A percentile compares a stretch with the other conserved stretches of the same genome.
Conservation (phyloP, 1,140 invertebrate species). For the Glomeris maerens region DNA sequence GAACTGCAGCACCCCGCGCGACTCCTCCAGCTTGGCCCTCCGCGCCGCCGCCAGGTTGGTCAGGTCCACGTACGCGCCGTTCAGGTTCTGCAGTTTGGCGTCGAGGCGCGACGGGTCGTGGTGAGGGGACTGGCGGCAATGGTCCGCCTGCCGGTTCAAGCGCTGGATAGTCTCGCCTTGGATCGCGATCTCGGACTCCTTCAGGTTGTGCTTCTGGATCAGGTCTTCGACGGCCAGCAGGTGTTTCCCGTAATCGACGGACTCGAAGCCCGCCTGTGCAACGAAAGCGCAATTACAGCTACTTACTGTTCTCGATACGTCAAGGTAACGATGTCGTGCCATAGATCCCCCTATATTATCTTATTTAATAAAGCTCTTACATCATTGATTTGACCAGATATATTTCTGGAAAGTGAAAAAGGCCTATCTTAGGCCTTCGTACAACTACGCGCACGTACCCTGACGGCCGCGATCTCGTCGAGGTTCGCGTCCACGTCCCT, state of each 20-base stretch:
- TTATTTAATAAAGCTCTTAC: no score
- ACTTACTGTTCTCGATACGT: no score
- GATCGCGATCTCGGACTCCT: constrained; percentile 70
- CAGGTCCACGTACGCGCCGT: no score
- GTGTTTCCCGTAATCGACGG: constrained; percentile 79
- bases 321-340: no score
- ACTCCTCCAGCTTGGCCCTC: constrained; percentile 70
- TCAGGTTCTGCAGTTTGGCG: constrained; percentile 30
- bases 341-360: no score
- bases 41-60: constrained; percentile 58
- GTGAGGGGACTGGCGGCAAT: constrained; percentile 9
- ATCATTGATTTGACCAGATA: no score
- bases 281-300: constrained; percentile 9
- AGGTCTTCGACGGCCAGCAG: constrained; percentile 83
- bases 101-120: constrained; percentile 15
- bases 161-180: constrained; percentile 65
- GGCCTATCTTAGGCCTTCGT: no score
- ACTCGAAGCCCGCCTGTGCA: constrained; percentile 55
- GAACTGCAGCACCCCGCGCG: constrained; percentile 86
- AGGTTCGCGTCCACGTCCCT: constrained; percentile 70
- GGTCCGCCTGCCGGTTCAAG: constrained; percentile 43
- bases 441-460: no score
- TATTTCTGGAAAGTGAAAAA: no score
- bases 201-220: constrained; percentile 78
- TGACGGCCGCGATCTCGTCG: constrained; percentile 7